These are phyloP conservation scores for Notamacropus eugenii DNA, from an alignment of 2,797 vertebrate species.

Conservation along the genomic window DNA sequence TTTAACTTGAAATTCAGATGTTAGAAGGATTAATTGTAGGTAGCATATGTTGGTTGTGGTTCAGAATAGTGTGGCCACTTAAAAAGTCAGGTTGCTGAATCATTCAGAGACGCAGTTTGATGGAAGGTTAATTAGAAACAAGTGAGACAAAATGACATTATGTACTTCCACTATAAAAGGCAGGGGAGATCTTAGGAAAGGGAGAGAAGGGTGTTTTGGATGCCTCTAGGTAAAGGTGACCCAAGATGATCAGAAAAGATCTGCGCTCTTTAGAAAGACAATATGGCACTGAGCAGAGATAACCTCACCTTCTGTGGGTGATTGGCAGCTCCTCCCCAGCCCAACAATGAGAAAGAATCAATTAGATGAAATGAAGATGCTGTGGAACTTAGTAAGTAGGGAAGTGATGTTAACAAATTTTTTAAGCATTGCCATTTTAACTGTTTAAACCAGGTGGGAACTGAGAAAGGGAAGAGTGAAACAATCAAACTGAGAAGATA, in stretches of 20 bases:
- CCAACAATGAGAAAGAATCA: not conserved
- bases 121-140: not conserved
- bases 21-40: conserved; percentile 20
- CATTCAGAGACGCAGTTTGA: not conserved
- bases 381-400: not conserved
- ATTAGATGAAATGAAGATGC: not conserved
- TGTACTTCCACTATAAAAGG: not conserved
- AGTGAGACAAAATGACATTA: not conserved
- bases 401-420: not conserved
- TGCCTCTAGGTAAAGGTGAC: not conserved
- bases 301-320: not conserved
- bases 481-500: not conserved
- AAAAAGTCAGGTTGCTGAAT: not conserved
- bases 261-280: no score
- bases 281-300: not conserved
- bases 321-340: not conserved
- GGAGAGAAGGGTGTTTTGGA: not conserved
- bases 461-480: not conserved
- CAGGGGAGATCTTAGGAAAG: not conserved
- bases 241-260: not conserved
- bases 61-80: not conserved
- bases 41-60: not conserved
- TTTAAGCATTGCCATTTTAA: not conserved
- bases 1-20: conserved; percentile 51
- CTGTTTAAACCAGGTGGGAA: not conserved